phyloP scores from a whole-genome alignment of 2,113 vertebrate species.

The Strix aluco region DNA sequence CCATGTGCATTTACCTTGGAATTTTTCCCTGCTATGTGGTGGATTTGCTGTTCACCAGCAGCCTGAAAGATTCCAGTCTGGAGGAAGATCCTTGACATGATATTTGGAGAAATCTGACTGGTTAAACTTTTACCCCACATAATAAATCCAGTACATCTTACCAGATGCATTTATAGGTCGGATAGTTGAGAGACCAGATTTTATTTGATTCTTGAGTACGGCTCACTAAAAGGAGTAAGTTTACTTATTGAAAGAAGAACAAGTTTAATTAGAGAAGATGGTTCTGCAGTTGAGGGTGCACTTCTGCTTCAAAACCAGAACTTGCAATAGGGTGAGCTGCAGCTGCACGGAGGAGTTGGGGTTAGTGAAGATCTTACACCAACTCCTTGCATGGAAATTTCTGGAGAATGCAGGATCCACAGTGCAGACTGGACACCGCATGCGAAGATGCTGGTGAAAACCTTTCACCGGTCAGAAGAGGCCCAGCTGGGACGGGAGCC shows the following conservation, averaged over 20 bases:
- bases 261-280: not conserved
- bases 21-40: not conserved
- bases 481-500: not conserved
- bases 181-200: not conserved
- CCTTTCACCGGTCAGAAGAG: not conserved
- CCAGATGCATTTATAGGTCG: not conserved
- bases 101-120: not conserved
- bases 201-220: not conserved
- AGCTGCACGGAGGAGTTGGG: not conserved
- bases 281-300: not conserved
- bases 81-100: not conserved
- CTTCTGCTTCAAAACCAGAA: not conserved
- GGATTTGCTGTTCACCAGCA: not conserved
- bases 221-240: not conserved
- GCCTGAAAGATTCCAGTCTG: not conserved
- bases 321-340: not conserved
- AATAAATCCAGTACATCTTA: not conserved
- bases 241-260: not conserved
- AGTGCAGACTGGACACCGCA: too few relatives aligned
- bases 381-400: not conserved
- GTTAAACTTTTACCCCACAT: not conserved
- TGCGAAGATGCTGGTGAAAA: not conserved
- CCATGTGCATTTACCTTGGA: not conserved
- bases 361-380: not conserved
- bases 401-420: accelerated